Conservation (phyloP, 2,888 invertebrate genomes). For the Psococerastis gibbosa region DNA sequence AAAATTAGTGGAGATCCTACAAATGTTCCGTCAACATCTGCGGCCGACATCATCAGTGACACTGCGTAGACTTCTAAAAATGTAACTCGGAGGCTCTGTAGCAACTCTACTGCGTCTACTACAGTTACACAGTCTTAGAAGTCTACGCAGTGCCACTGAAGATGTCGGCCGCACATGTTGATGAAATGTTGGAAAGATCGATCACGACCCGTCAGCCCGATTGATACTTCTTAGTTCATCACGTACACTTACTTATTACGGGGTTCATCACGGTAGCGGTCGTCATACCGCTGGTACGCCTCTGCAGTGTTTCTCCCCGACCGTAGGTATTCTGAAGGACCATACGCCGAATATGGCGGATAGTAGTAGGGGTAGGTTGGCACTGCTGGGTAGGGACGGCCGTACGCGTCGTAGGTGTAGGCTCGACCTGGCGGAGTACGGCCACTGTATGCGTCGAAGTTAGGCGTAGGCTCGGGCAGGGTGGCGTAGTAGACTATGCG, state of each 20-base stretch:
- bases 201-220: too few species aligned
- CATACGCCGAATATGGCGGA: not conserved
- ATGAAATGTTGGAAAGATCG: too few species aligned
- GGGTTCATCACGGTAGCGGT: not conserved
- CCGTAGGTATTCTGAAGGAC: not conserved
- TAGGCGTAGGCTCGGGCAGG: not conserved
- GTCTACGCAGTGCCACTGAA: too few species aligned
- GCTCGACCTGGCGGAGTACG: not conserved
- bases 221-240: too few species aligned
- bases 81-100: too few species aligned
- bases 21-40: too few species aligned
- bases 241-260: not conserved
- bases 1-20: too few species aligned
- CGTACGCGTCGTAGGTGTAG: constrained; percentile 3
- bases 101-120: too few species aligned
- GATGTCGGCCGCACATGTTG: too few species aligned
- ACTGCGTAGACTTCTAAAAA: too few species aligned
- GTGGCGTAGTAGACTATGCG: constrained; percentile 5
- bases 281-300: not conserved
- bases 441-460: not conserved
- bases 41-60: too few species aligned
- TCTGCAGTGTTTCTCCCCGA: not conserved
- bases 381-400: not conserved
- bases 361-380: not conserved
- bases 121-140: too few species aligned